Base-by-base conservation (phyloP, 2,113 vertebrate species). In the Epinephelus fuscoguttatus region DNA sequence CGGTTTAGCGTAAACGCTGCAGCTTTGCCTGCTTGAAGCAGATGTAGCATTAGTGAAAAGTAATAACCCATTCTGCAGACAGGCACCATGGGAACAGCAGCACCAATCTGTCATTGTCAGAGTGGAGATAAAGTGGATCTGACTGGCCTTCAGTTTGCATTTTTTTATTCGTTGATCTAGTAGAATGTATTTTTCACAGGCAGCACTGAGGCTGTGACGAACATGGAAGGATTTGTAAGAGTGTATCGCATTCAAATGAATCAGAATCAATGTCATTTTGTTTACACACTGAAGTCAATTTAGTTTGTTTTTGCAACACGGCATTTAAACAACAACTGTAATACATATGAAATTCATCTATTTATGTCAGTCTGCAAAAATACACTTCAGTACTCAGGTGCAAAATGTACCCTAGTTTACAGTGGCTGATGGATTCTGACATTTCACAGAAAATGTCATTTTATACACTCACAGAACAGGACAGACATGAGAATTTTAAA, bases 71-170 rank as follows among this genome's bases (percentile, higher is more conserved):
- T 27, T 60, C 4, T 70, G 76, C 76, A 75, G 25, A 64, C 37
- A 6, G 76, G 71, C 80, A 4, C 42, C 61, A 25, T 45, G 56
- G 66, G 56, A 81, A 75, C 73, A 21, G 83, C 1, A 66, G 67
- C 81, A 30, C 56, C 64, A 3, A 64, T 81, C 83, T 75, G 85
- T 88, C 86, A 56, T 15, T 75, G 82, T 87, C 79, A 68, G 1
- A 17, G 3, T 19, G 11, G 21, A 82, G 60, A 57, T 49, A 52
- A 63, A 78, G 70, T 63, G 69, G 23, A 73, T 81, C 4, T 19
- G 74, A 70, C 73, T n/a, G 64, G 53, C 70, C 42, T 78, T 83
- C 76, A 25, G 3, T 62, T 60, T 68, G 61, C 2, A 17, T 87
- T 33, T 33, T 57, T 63, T 59, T 17, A 62, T 55, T 21, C 37